These are phyloP conservation scores for Tapirus terrestris DNA, from an alignment of 2,113 vertebrate genomes.

Conservation along the genomic window DNA sequence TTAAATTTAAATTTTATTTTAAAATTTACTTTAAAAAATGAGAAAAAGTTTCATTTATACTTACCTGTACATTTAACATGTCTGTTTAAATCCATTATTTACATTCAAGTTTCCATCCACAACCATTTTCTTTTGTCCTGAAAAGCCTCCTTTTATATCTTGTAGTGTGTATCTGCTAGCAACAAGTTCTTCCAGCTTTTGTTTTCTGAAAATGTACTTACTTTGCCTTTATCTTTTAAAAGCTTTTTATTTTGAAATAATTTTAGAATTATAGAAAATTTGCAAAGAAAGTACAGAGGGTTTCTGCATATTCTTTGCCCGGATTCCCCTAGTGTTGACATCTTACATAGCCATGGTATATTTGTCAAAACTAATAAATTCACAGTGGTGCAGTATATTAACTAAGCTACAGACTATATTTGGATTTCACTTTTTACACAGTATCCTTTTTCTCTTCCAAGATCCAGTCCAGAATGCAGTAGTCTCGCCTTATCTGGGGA, in stretches of 20 bases:
- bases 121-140: not conserved
- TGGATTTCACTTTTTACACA: not conserved
- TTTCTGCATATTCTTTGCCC: not conserved
- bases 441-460: not conserved
- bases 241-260: not conserved
- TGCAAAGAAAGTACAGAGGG: not conserved
- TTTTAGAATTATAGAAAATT: not conserved
- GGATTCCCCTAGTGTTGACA: not conserved
- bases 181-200: not conserved
- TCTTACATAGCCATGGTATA: not conserved
- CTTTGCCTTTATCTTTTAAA: constrained; percentile 29
- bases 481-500: too few species aligned
- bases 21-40: not conserved
- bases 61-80: not conserved
- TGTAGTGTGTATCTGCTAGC: not conserved
- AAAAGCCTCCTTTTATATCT: not conserved
- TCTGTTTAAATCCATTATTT: not conserved
- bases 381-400: not conserved
- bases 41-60: not conserved
- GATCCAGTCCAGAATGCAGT: not conserved
- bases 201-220: not conserved
- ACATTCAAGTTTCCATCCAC: not conserved
- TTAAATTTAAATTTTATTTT: too few species aligned
- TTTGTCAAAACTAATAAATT: not conserved
- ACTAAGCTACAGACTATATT: not conserved